Evolutionary conservation across 2,113 vertebrate species (phyloP).

Genomic region (Nibea albiflora): DNA sequence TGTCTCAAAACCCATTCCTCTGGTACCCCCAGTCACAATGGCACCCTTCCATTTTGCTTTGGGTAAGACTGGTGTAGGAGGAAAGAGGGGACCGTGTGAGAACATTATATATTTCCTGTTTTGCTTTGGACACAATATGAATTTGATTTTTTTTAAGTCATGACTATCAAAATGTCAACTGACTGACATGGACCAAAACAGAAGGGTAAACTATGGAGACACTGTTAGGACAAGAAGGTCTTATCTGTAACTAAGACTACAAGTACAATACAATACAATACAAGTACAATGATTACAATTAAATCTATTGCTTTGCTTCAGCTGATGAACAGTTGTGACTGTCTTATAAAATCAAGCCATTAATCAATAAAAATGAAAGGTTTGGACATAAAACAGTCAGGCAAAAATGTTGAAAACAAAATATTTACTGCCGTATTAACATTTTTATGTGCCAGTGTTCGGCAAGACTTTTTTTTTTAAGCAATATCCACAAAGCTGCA

Average conservation of each 20-base stretch:
- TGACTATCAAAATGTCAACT: background rate
- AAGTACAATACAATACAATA: too few relatives aligned
- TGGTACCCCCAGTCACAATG: conserved; percentile 92
- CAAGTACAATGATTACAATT: background rate
- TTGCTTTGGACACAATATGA: background rate
- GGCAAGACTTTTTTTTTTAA: background rate
- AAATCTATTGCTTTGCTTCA: too few relatives aligned
- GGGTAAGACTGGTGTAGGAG: conserved; percentile 84
- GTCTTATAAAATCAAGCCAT: too few relatives aligned
- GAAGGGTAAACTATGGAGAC: background rate
- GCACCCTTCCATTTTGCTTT: conserved; percentile 90
- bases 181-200: background rate
- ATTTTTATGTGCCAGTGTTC: background rate
- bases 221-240: background rate
- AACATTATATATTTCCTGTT: conserved; percentile 1
- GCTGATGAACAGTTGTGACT: background rate
- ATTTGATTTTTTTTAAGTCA: too few relatives aligned
- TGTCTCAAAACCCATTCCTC: conserved; percentile 92
- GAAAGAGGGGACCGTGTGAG: conserved; percentile 57
- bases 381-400: background rate
- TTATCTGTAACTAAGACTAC: background rate
- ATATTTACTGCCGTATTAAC: conserved; percentile 26
- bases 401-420: conserved; percentile 15
- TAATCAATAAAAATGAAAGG: background rate
- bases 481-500: background rate